phyloP scores from a whole-genome alignment of 2,113 vertebrate species.

The Excalfactoria chinensis region DNA sequence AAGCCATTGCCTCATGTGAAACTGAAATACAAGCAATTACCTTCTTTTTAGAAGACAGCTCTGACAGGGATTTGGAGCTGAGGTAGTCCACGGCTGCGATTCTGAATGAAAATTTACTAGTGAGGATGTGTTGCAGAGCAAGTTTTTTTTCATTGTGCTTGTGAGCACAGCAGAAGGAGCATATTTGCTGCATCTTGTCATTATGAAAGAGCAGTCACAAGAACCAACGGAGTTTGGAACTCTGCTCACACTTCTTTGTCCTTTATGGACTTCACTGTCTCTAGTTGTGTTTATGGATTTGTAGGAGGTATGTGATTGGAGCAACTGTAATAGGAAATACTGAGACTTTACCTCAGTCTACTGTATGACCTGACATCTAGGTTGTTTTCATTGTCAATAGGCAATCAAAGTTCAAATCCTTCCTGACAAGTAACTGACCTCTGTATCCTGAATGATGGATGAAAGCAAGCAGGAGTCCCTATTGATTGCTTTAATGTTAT shows the following conservation, averaged over 20 bases:
- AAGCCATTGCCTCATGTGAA: not conserved
- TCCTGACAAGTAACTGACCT: not conserved
- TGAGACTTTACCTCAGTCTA: not conserved
- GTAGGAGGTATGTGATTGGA: not conserved
- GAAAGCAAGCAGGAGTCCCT: not conserved
- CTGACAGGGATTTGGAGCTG: not conserved
- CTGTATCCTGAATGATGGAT: not conserved
- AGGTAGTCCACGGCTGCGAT: not conserved
- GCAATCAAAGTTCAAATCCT: not conserved
- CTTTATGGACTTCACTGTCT: not conserved
- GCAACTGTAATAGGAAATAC: not conserved
- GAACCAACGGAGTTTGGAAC: not conserved
- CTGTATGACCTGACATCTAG: not conserved
- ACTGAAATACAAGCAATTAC: not conserved
- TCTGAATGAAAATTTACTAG: slow-evolving; percentile 25
- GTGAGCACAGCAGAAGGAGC: not conserved
- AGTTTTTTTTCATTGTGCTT: not conserved
- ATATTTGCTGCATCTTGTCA: not conserved
- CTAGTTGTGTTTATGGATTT: not conserved
- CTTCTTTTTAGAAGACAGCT: not conserved
- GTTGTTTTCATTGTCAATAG: not conserved
- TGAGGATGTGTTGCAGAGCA: not conserved
- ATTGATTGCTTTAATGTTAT: not conserved
- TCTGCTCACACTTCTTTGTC: not conserved
- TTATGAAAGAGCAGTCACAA: not conserved